Evolutionary conservation across 2,113 vertebrate species (phyloP), one percentile per base, ranked within the genome.

Genomic region (Willisornis vidua): DNA sequence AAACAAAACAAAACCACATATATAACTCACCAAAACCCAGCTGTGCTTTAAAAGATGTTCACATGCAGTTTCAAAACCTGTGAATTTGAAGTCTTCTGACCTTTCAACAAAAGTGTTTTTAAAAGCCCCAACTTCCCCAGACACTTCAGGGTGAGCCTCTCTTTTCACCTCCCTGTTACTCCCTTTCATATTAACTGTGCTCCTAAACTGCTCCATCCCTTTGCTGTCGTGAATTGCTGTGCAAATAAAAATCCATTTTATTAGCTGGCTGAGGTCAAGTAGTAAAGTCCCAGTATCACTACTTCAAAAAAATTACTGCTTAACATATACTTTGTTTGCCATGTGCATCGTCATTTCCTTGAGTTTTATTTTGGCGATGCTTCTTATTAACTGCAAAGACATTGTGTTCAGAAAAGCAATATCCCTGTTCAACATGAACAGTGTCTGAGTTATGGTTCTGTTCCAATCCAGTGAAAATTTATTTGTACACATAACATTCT

Each of bases 31-130:
- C 52, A 80, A 87, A 85, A 14, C 0, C 0, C 26, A 73, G 10
- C 23, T 65, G 77, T 80, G 58, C 54, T 72, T 72, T 81, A 25
- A 23, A 61, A 74, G 65, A 19, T 58, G 54, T 49, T 77, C 16
- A 39, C 24, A 20, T 7, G 33, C 8, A 62, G 18, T n/a, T 74
- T 62, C 61, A 87, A 81, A 87, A 70, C 9, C 9, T 26, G 83
- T 23, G 37, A 49, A 62, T 41, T 2, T 70, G 45, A 83, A 87
- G n/a, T 17, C 12, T 93, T 75, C 59, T 74, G 28, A 58, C 41
- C 81, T 45, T 46, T 33, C 31, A 18, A 54, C 0, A 1, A 14
- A 67, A 81, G 73, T 0, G 0, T 29, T 43, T 6, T 43, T 43
- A 37, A 61, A 84, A 78, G 29, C 26, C 39, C 10, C 2, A 4